Evolutionary conservation across 2,113 vertebrate genomes (phyloP), one percentile per base, ranked within the genome.

Genomic region (Haliaeetus leucogaster): DNA sequence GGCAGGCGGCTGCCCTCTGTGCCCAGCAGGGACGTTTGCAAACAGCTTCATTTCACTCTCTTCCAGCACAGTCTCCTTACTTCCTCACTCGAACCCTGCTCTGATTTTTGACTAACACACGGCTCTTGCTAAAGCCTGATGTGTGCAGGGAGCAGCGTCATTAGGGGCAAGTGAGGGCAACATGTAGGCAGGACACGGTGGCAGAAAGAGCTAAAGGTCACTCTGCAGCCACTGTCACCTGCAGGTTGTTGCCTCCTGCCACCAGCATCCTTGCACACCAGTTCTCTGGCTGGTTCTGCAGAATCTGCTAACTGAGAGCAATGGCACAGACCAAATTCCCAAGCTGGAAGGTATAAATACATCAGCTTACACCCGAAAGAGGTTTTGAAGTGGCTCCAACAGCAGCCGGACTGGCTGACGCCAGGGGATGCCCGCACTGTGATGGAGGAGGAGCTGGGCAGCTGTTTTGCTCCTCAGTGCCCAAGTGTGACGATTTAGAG

Each of bases 81-180:
- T 32, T 36, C 36, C 38, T 61, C 61, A 7, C 42, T 15, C 16
- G 7, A 61, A 43, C 38, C 32, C 55, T 32, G 13, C 47, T 20
- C 7, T 2, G 2, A 0, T 10, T n/a, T 48, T 66, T 23, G 42
- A 42, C 29, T 66, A 47, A 48, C 43, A 12, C 53, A 11, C 0
- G 3, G 45, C 21, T 45, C 45, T 32, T 19, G 45, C 45, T 26
- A 43, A 32, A 70, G 63, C 63, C 55, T 12, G 38, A 14, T 11
- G 30, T 6, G 19, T 43, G 56, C 30, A 23, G 36, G 45, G 45
- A 78, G 55, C 55, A 10, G 38, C 1, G 1, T 6, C 74, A 16
- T 12, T 15, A 70, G 45, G 21, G 15, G 32, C 47, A 27, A 38
- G 15, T 0, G 6, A 63, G 27, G 23, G 56, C 38, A 43, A 52